Conservation (phyloP, 2,797 vertebrate genomes). For the Eospalax fontanierii region DNA sequence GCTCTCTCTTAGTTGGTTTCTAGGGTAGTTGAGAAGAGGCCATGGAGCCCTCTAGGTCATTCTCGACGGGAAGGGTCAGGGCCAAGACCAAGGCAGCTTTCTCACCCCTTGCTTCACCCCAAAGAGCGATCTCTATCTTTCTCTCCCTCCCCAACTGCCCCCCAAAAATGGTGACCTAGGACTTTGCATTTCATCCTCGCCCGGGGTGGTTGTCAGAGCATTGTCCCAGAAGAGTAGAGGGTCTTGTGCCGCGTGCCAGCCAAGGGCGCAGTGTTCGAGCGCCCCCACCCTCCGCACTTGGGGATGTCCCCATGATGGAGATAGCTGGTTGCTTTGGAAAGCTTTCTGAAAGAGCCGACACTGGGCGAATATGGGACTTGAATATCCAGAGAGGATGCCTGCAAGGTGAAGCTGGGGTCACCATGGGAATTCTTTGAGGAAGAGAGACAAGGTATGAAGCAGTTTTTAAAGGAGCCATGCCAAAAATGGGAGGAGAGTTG, state of each 20-base stretch:
- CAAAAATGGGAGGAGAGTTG: constrained; percentile 27
- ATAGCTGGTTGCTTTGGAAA: neutral
- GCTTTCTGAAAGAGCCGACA: neutral
- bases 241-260: neutral
- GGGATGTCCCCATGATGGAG: neutral
- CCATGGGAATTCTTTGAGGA: neutral
- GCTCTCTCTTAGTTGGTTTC: neutral
- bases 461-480: constrained; percentile 40
- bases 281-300: neutral
- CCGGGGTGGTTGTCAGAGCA: neutral
- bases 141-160: neutral
- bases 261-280: neutral
- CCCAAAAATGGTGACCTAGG: neutral
- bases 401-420: constrained; percentile 79
- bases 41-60: neutral
- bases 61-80: neutral
- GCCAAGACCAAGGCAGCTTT: neutral
- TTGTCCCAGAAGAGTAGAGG: neutral
- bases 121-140: neutral
- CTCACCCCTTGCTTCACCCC: neutral
- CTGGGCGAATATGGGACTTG: neutral
- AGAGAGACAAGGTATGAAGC: neutral
- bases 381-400: neutral
- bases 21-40: neutral
- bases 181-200: neutral